Conservation (phyloP, 2,888 invertebrate species). For the Thyatira batis region DNA sequence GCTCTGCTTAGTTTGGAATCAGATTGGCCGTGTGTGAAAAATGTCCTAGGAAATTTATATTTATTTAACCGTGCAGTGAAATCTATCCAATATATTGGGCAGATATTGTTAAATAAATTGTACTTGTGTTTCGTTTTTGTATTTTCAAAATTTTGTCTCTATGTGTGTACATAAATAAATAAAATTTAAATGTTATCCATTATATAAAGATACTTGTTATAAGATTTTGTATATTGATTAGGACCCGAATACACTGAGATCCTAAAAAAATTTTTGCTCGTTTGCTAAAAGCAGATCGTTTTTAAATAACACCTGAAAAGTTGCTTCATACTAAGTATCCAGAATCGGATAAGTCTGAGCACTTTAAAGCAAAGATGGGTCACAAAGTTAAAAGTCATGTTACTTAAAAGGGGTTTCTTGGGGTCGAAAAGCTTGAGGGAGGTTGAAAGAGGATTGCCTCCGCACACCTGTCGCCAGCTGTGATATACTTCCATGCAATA, state of each 20-base stretch:
- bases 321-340: constrained; percentile 43
- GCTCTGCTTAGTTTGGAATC: too few species aligned
- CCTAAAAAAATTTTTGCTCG: neutral
- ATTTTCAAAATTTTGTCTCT: too few species aligned
- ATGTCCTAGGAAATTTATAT: too few species aligned
- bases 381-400: constrained; percentile 82
- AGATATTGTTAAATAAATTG: too few species aligned
- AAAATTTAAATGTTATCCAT: too few species aligned
- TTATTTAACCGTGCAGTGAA: too few species aligned
- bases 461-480: constrained; percentile 67
- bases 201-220: too few species aligned
- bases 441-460: constrained; percentile 71
- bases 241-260: neutral
- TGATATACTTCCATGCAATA: constrained; percentile 51
- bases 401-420: constrained; percentile 78
- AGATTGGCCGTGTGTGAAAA: too few species aligned
- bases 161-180: too few species aligned
- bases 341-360: constrained; percentile 66
- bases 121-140: too few species aligned
- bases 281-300: neutral
- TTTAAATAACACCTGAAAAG: constrained; percentile 38
- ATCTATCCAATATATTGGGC: too few species aligned
- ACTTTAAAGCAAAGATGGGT: constrained; percentile 78
- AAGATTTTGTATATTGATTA: neutral
- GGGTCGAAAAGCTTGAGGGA: constrained; percentile 67